Evolutionary conservation across 23 tunicate species (phyloP), one percentile per base, ranked within the genome.

Genomic region (Diplosoma virens): DNA sequence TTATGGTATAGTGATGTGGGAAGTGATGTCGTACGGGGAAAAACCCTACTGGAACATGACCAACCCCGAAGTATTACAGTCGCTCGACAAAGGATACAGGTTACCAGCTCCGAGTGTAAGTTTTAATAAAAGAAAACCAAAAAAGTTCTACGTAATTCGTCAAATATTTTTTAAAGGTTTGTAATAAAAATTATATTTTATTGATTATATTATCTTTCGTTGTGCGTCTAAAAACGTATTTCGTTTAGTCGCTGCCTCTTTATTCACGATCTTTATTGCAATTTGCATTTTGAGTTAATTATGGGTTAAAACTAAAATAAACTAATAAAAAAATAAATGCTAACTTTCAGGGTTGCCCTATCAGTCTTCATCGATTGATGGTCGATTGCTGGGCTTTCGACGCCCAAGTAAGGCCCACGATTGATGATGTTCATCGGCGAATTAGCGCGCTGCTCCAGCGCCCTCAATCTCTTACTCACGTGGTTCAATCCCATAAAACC

Each of bases 21-120:
- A 86, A 31, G 89, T 89, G 59, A 89, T 82, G 89, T 79, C 96
- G 27, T 89, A 89, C 77, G 96, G 96, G 26, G 96, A 83, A 32
- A 77, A 77, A 47, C 96, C 96, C 14, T 89, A 79, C 72, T 89
- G 96, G 96, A 89, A 89, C 24, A 89, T 89, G 96, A 74, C 78
- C 36, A 89, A 89, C 58, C 56, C 78, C 24, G 67, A 77, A 60
- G 96, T 89, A 7, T 54, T 78, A 14, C 71, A 83, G 37, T 30
- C 66, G 16, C 70, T 89, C 17, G 79, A 85, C 20, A 66, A 82
- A 30, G 96, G 96, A 24, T 66, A 35, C 71, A 56, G 96, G 25
- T 56, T 89, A 16, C 89, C 96, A 17, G 73, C 84, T 24, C 90
- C 90, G 1, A 14, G 53, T 5, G 90, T 78, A 70, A 68, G 84